Evolutionary conservation across 2,888 invertebrate species (phyloP), one percentile per base, ranked within the genome.

Genomic region (Cryptus armator): DNA sequence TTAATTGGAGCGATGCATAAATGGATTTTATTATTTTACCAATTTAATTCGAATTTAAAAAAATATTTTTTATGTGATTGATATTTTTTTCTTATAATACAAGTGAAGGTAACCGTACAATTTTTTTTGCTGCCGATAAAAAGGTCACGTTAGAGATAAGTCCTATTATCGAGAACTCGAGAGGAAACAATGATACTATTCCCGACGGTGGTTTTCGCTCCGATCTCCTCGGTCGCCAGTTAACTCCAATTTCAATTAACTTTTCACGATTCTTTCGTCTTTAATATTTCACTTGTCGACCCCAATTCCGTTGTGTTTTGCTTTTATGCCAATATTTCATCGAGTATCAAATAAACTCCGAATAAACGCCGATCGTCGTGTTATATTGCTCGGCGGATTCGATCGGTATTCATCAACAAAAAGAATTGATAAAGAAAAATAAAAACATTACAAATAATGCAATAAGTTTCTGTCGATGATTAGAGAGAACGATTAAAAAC

Each of bases 81-180:
- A 9, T 43, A 24, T 19, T 64, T 64, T 37, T 19, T 24, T 46
- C 12, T n/a, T 12, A 37, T 37, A 29, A n/a, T 14, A 48, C 24
- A 51, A 24, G 29, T 4, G 7, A 14, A 70, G 48, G n/a, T 29
- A 2, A 70, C 5, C 43, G 51, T 32, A 29, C 24, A 12, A 14
- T 29, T 29, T 29, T 48, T 12, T 51, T 9, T 48, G 32, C 4
- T 32, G 3, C 19, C 9, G 48, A 51, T n/a, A 48, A 70, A 19
- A 29, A 48, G 10, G 32, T 48, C 14, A 14, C n/a, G 10, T 29
- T 12, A n/a, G 24, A 14, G 32, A 48, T 70, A 70, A 70, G 68
- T 51, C 29, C 32, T 70, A 24, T 14, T 51, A 48, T n/a, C 51
- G 51, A 70, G 48, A 48, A 32, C 51, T 70, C 48, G 10, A 70